Evolutionary conservation across 2,797 vertebrate species (phyloP).

Genomic region (Amniataba percoides): DNA sequence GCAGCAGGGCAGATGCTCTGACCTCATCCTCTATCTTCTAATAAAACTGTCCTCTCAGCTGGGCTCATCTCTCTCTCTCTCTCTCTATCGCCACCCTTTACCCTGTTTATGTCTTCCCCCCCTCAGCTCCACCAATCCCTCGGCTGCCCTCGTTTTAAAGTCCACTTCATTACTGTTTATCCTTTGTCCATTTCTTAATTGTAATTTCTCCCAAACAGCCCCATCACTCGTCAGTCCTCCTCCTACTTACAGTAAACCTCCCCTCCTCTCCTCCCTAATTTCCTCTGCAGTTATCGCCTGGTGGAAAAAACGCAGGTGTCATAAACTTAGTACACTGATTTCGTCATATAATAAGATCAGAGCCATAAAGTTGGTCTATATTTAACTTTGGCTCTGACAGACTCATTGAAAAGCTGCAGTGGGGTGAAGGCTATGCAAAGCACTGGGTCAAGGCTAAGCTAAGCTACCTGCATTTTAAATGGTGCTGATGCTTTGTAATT

Average conservation of each 20-base stretch:
- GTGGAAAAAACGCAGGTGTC: conserved; percentile 22
- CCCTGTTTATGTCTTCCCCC: conserved; percentile 18
- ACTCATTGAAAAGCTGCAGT: conserved; percentile 34
- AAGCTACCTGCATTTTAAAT: conserved; percentile 49
- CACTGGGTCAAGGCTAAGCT: conserved; percentile 54
- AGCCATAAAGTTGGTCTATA: conserved; percentile 53
- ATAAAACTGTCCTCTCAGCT: conserved; percentile 70
- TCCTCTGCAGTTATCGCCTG: not conserved
- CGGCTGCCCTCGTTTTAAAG: conserved; percentile 7
- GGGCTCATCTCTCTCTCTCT: conserved; percentile 43
- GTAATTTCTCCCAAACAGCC: conserved; percentile 8
- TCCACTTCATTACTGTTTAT: conserved; percentile 14
- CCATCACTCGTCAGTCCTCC: not conserved
- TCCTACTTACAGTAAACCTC: conserved; percentile 32
- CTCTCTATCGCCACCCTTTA: conserved; percentile 21
- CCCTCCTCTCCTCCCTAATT: not conserved
- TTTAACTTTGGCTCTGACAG: conserved; percentile 47
- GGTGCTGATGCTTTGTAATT: conserved; percentile 39
- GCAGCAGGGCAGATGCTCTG: conserved; percentile 56
- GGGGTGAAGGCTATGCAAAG: conserved; percentile 40
- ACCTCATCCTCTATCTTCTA: conserved; percentile 67
- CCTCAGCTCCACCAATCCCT: not conserved
- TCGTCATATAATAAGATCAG: conserved; percentile 39
- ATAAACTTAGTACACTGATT: conserved; percentile 45
- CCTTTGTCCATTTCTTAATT: conserved; percentile 22